phyloP scores from a whole-genome alignment of 2,797 vertebrate species.

The Sebastolobus altivelis region DNA sequence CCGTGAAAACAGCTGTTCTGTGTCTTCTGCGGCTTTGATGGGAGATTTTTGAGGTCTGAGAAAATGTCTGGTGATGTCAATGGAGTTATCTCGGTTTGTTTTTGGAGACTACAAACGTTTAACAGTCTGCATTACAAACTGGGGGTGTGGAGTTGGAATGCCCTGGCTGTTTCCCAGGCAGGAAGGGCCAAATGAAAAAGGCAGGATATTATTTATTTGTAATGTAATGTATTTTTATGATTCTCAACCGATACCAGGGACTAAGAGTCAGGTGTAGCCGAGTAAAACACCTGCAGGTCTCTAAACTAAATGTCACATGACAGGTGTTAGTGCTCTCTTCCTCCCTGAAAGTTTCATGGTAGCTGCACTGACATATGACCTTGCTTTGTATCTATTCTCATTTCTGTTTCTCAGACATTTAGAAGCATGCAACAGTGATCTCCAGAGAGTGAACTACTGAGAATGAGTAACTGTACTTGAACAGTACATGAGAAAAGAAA shows the following conservation, averaged over 20 bases:
- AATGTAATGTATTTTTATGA: too few relatives aligned
- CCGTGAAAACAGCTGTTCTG: not conserved
- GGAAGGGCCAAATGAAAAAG: not conserved
- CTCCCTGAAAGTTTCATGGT: constrained; percentile 9
- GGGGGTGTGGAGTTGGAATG: not conserved
- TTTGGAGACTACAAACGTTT: not conserved
- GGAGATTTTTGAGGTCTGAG: not conserved
- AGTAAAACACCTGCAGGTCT: not conserved
- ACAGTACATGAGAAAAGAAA: not conserved
- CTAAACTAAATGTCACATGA: constrained; percentile 5
- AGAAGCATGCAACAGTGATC: not conserved
- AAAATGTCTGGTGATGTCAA: not conserved
- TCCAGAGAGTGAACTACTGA: constrained; percentile 15
- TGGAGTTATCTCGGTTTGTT: not conserved
- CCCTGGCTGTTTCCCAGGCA: not conserved
- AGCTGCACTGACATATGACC: not conserved
- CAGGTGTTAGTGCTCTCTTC: constrained; percentile 40
- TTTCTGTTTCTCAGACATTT: constrained; percentile 38
- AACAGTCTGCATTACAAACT: not conserved
- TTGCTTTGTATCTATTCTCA: constrained; percentile 12
- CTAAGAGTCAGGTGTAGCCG: not conserved
- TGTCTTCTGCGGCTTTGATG: not conserved
- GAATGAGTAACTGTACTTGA: not conserved
- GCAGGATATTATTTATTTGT: not conserved
- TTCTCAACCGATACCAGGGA: not conserved